These are phyloP conservation scores for Argyra leucocephala DNA, from an alignment of 2,888 invertebrate species.

Conservation along the genomic window DNA sequence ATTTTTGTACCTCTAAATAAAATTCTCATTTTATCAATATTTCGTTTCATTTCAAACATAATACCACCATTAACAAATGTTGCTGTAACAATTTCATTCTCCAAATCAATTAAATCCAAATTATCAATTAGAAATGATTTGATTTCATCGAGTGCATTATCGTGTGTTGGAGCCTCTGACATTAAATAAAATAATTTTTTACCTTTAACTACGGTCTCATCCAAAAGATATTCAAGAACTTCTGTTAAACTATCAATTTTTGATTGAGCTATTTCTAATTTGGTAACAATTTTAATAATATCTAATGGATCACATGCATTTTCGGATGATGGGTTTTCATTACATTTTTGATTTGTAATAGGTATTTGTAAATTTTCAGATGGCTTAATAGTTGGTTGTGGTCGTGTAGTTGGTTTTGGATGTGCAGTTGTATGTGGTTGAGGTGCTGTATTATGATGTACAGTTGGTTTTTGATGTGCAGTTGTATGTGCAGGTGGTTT, in stretches of 20 bases:
- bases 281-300: background rate
- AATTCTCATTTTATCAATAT: background rate
- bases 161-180: background rate
- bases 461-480: background rate
- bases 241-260: background rate
- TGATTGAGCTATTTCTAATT: background rate
- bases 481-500: background rate
- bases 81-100: background rate
- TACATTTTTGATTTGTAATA: too few relatives aligned
- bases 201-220: background rate
- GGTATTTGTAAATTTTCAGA: background rate
- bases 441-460: background rate
- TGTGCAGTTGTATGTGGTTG: background rate
- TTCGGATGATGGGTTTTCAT: background rate
- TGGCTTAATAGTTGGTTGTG: background rate
- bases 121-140: background rate
- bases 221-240: background rate
- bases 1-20: background rate
- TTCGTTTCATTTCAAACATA: background rate
- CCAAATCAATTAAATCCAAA: background rate
- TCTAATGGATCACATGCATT: background rate
- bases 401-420: background rate
- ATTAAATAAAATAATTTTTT: background rate
- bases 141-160: background rate
- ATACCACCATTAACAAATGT: background rate